Conservation (phyloP, 2,888 invertebrate genomes). For the Luperina nickerlii region DNA sequence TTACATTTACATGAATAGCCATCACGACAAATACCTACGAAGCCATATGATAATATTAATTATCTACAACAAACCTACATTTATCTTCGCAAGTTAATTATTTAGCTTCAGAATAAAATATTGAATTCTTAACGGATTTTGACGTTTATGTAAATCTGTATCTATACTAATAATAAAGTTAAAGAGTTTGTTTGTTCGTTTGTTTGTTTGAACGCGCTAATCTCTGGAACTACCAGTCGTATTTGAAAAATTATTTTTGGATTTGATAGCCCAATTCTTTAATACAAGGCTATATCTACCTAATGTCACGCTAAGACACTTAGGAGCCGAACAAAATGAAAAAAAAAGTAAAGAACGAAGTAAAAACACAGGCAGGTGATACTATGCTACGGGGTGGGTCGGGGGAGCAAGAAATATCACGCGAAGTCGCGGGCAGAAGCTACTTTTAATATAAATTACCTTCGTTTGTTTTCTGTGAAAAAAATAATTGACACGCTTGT, state of each 20-base stretch:
- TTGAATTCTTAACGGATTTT: conserved; percentile 42
- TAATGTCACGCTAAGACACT: neutral
- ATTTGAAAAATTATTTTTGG: no score
- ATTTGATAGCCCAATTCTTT: no score
- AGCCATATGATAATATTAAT: conserved; percentile 3
- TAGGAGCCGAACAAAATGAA: neutral
- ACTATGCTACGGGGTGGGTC: no score
- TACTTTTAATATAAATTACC: conserved; percentile 33
- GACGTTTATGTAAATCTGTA: conserved; percentile 58
- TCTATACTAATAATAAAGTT: no score
- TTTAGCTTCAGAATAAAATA: conserved; percentile 36
- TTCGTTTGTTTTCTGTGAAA: conserved; percentile 52
- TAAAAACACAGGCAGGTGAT: neutral
- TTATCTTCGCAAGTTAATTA: conserved; percentile 10
- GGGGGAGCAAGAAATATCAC: neutral
- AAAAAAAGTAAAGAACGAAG: neutral
- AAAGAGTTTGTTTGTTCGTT: no score
- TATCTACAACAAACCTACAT: conserved; percentile 4
- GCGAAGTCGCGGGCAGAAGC: neutral
- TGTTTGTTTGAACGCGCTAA: no score
- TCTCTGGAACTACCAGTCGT: no score
- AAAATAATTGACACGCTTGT: conserved; percentile 62
- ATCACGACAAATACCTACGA: conserved; percentile 9
- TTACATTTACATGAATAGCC: neutral
- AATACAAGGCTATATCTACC: neutral